These are phyloP conservation scores for Biston stratarius DNA, from an alignment of 2,888 invertebrate genomes.

Conservation along the genomic window DNA sequence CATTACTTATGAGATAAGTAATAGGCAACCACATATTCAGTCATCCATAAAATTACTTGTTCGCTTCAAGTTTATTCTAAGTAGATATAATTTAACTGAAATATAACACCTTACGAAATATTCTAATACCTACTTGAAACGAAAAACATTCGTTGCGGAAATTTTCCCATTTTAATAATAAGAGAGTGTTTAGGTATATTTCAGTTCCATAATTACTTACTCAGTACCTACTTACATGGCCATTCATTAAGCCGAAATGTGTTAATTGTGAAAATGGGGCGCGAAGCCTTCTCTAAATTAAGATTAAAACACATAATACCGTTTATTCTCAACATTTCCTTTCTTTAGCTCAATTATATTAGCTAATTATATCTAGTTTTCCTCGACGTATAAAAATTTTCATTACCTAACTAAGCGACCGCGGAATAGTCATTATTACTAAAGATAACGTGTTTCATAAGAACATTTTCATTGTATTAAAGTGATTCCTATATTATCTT, in stretches of 20 bases:
- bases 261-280: slow-evolving; percentile 9
- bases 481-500: not conserved
- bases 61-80: too few relatives aligned
- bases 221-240: slow-evolving; percentile 4
- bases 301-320: slow-evolving; percentile 8
- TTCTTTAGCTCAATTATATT: slow-evolving; percentile 3
- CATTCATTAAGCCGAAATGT: slow-evolving; percentile 6
- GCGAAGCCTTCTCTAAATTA: slow-evolving; percentile 7
- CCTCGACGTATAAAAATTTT: slow-evolving; percentile 3
- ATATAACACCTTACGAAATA: too few relatives aligned
- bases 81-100: too few relatives aligned
- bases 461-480: not conserved
- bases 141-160: not conserved
- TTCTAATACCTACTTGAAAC: not conserved
- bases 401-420: not conserved
- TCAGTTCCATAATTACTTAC: not conserved
- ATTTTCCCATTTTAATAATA: not conserved
- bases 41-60: too few relatives aligned
- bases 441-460: not conserved
- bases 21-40: too few relatives aligned
- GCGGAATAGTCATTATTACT: not conserved
- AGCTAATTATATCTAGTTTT: slow-evolving; percentile 7
- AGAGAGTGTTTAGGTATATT: not conserved
- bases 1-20: too few relatives aligned
- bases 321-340: not conserved